Conservation (phyloP, 2,113 vertebrate genomes). For the Cololabis saira region DNA sequence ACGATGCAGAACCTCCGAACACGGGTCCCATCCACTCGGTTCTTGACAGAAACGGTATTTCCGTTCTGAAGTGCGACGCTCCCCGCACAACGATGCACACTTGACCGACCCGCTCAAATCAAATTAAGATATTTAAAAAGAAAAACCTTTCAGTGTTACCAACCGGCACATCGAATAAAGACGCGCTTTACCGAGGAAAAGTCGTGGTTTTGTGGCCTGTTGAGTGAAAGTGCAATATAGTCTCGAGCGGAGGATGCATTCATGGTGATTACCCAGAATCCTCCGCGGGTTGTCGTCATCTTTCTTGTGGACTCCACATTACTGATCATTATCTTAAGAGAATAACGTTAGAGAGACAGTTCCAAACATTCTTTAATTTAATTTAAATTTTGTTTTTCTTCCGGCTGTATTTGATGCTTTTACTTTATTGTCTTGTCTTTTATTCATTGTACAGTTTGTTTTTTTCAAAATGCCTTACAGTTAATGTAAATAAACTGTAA, state of each 20-base stretch:
- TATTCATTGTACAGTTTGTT: slow-evolving; percentile 53
- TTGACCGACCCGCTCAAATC: too few species aligned
- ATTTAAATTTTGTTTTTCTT: not conserved
- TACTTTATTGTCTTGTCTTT: slow-evolving; percentile 14
- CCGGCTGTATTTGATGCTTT: slow-evolving; percentile 29
- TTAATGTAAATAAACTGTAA: slow-evolving; percentile 73
- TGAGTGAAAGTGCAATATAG: not conserved
- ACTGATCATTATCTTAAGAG: not conserved
- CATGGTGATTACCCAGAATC: not conserved
- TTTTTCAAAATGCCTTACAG: slow-evolving; percentile 63
- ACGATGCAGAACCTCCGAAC: too few species aligned
- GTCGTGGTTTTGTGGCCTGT: too few species aligned
- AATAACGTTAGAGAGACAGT: not conserved
- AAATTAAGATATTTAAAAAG: too few species aligned
- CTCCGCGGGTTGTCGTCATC: not conserved
- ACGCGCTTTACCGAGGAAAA: too few species aligned
- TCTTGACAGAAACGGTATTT: too few species aligned
- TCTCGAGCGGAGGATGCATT: not conserved
- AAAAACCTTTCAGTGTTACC: too few species aligned
- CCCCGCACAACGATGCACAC: too few species aligned
- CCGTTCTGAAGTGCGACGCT: too few species aligned
- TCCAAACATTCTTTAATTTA: slow-evolving; percentile 4
- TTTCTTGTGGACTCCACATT: not conserved
- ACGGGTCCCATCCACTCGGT: too few species aligned
- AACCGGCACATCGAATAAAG: too few species aligned